Evolutionary conservation across 2,888 invertebrate species (phyloP), one percentile per base, ranked within the genome.

Genomic region (Aspidapion aeneum): DNA sequence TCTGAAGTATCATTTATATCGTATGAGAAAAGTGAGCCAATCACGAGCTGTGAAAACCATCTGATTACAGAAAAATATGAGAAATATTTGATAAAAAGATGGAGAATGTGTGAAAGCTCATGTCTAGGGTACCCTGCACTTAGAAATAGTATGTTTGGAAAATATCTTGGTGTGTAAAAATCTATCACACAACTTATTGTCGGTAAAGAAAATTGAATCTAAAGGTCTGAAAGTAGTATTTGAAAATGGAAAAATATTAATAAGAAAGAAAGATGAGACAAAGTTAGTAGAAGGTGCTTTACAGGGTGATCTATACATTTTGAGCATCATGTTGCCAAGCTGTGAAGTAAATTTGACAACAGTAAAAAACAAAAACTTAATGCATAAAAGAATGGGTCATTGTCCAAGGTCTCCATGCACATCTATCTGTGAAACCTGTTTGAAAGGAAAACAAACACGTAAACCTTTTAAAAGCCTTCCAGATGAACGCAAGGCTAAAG

Each of bases 301-400:
- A 22, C 9, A 48, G n/a, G 49, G 49, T 12, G n/a, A 48, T 12
- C 49, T 48, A 9, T 48, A 12, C n/a, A 12, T 48, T 48, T n/a
- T 48, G 9, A 48, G n/a, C 49, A 48, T 48, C 49, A 48, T 12
- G 9, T 48, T n/a, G n/a, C n/a, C n/a, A n/a, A n/a, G n/a, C n/a
- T n/a, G n/a, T n/a, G 17, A 12, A 12, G 49, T n/a, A 48, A 48
- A 48, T 48, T 48, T 48, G 49, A 48, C 49, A 48, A 48, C 9
- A 12, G 49, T 12, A 48, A n/a, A 48, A 48, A n/a, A 48, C 9
- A 48, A 48, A 48, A 63, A 21, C 7, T 18, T 58, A 21, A 21
- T 59, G 48, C 69, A 71, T 59, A 68, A 66, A 62, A 62, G 61
- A 68, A 70, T 71, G 70, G 70, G 69, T 1, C 70, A 71, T 63